phyloP scores from a whole-genome alignment of 1,140 invertebrate genomes.

The Plodia interpunctella region DNA sequence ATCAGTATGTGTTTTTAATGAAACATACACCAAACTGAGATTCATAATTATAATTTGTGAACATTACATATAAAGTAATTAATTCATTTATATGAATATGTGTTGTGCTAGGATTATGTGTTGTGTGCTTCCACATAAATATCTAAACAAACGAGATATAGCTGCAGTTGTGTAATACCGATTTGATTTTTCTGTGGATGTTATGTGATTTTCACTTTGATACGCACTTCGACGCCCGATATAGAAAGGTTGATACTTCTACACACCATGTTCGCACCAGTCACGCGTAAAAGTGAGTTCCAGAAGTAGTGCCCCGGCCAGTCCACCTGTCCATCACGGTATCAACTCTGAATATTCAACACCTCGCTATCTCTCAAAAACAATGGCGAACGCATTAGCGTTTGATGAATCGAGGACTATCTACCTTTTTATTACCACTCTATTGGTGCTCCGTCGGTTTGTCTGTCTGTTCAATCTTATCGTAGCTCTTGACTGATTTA shows the following conservation, averaged over 20 bases:
- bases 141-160: no score
- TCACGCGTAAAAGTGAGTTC: neutral
- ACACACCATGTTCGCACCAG: neutral
- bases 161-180: no score
- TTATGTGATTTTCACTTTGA: no score
- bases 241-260: neutral
- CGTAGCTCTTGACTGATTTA: neutral
- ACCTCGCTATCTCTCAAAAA: constrained; percentile 3
- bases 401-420: neutral
- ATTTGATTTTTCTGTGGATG: no score
- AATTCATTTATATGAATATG: no score
- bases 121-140: no score
- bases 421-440: constrained; percentile 4
- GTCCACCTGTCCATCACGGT: neutral
- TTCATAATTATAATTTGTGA: no score
- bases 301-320: neutral
- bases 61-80: no score
- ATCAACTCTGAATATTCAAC: neutral
- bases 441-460: neutral
- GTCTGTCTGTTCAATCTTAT: neutral
- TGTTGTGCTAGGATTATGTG: no score
- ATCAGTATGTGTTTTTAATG: no score
- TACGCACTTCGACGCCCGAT: no score
- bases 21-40: no score
- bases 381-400: constrained; percentile 3